Conservation (phyloP, 2,888 invertebrate genomes). For the Steromphala cineraria region DNA sequence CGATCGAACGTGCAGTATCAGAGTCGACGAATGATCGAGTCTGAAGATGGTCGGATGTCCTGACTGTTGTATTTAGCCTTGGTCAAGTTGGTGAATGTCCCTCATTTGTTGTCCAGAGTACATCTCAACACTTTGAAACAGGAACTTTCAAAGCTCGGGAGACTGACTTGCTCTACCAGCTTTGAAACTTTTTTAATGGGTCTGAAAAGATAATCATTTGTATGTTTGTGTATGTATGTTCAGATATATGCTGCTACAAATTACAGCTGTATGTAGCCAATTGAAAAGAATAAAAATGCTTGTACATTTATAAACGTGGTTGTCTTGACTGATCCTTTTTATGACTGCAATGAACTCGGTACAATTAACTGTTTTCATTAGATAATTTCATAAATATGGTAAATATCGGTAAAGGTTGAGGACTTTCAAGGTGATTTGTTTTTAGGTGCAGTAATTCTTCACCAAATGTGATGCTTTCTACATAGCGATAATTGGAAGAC, state of each 20-base stretch:
- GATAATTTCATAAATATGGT: too few relatives aligned
- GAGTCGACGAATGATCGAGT: not conserved
- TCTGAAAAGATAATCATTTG: slow-evolving; percentile 16
- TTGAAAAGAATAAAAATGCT: slow-evolving; percentile 19
- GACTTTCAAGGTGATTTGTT: too few relatives aligned
- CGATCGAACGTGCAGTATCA: not conserved
- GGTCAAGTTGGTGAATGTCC: not conserved
- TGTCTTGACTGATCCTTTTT: too few relatives aligned
- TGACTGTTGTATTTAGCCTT: slow-evolving; percentile 5
- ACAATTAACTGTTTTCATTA: too few relatives aligned
- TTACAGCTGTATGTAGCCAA: slow-evolving; percentile 16
- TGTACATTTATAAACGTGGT: slow-evolving; percentile 14
- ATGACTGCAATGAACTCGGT: too few relatives aligned
- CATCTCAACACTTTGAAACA: slow-evolving; percentile 11
- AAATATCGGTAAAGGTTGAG: too few relatives aligned
- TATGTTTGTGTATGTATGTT: slow-evolving; percentile 6
- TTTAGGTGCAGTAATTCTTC: too few relatives aligned
- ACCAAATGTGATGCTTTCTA: too few relatives aligned
- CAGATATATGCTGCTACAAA: slow-evolving; percentile 21
- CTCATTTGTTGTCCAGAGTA: slow-evolving; percentile 10
- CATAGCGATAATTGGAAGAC: too few relatives aligned
- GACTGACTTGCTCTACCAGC: not conserved
- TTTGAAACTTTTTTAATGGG: not conserved
- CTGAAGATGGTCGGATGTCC: not conserved
- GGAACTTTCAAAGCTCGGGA: not conserved